Base-by-base conservation (phyloP, 1,140 invertebrate species). In the Zophobas atratus region DNA sequence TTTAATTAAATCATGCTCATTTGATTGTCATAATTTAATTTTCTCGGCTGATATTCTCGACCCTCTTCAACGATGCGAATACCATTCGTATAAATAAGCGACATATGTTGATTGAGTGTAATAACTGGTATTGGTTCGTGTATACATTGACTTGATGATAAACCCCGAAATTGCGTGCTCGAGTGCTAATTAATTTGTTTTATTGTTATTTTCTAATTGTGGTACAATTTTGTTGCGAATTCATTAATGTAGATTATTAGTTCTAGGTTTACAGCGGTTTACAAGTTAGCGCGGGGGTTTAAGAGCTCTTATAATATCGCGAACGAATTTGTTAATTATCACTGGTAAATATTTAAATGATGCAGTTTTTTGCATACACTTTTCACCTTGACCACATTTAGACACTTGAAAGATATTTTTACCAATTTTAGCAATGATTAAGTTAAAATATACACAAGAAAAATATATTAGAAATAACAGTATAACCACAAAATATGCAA, bases 1-100 rank as follows among this genome's bases (percentile, higher is more conserved):
- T 67, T 67, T 67, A 67, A 67, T 67, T 67, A 67, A 67, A 67
- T 67, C 60, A 67, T 67, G 60, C 39, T 67, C 60, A 67, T 67
- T 67, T 67, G 60, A 67, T 67, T 67, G 60, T 67, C 60, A 67
- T 67, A 67, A 67, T 67, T 67, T 67, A 67, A 67, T 67, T 67
- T 67, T 67, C 60, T 67, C 60, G 38, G 5, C 60, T 67, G 39
- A 67, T 67, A 67, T 33, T 67, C 39, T 41, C 38, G 38, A 67
- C 60, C 60, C 60, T 67, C 60, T 67, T 67, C 60, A 67, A 43
- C n/a, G 39, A 41, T 67, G 57, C 57, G 35, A 63, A 63, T 63
- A 36, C 57, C 57, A 63, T 57, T 57, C 55, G 55, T 32, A 57
- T 63, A 63, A 63, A 63, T 39, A 51, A 36, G 39, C 39, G 60